Evolutionary conservation across 1,140 invertebrate genomes (phyloP).

Genomic region (Bombus confusus): DNA sequence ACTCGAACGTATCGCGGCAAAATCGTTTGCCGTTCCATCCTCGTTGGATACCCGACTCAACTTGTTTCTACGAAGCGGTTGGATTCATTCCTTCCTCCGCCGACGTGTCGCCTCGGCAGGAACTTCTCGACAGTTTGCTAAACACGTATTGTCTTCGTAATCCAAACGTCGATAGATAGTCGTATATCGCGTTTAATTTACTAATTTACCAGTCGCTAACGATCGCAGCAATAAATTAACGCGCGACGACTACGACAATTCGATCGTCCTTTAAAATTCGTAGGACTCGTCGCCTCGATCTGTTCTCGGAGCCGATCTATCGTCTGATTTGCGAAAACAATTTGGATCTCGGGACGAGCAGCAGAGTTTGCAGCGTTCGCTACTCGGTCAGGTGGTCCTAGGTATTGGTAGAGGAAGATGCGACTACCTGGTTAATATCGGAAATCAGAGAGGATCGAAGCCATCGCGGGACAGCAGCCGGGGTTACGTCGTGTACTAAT

Average conservation of each 20-base stretch:
- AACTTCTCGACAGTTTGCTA: neutral
- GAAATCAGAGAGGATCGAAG: conserved; percentile 13
- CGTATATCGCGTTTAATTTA: neutral
- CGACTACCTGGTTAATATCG: conserved; percentile 17
- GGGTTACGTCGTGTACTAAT: conserved; percentile 38
- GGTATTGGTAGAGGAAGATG: too few species aligned
- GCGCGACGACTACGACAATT: neutral
- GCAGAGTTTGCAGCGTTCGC: neutral
- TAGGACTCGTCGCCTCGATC: neutral
- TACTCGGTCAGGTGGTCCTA: too few species aligned
- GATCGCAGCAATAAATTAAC: neutral
- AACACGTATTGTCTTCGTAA: neutral
- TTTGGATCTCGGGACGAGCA: neutral
- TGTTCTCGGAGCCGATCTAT: neutral
- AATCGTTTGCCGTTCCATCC: conserved; percentile 41
- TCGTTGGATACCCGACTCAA: neutral
- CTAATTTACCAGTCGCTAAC: neutral
- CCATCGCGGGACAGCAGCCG: too few species aligned
- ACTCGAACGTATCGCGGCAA: conserved; percentile 49
- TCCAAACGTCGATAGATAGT: neutral
- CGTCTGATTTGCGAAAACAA: neutral
- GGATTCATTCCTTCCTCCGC: neutral
- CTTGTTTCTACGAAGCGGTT: neutral
- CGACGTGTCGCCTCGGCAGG: neutral
- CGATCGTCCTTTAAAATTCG: neutral